phyloP scores from a whole-genome alignment of 2,113 vertebrate genomes.

The Scartelaos histophorus region DNA sequence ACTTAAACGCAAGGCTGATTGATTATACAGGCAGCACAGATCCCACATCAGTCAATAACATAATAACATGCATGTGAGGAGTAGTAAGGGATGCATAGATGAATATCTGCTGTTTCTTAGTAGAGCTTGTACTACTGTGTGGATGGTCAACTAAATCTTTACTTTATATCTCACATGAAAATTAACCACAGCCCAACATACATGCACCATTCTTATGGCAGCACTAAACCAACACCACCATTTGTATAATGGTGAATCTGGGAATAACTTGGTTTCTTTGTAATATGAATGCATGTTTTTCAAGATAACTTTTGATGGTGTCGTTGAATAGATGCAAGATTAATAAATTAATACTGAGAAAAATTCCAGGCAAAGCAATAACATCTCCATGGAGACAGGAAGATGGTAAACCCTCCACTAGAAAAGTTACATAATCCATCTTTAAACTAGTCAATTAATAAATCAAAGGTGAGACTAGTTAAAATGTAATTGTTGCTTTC shows the following conservation, averaged over 20 bases:
- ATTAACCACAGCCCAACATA: background rate
- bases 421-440: too few relatives aligned
- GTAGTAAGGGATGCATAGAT: constrained; percentile 2
- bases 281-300: too few relatives aligned
- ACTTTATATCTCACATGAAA: background rate
- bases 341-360: background rate
- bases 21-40: constrained; percentile 49
- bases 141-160: background rate
- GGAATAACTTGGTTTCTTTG: background rate
- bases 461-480: too few relatives aligned
- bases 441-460: background rate
- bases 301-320: too few relatives aligned
- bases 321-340: background rate
- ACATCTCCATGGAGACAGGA: background rate
- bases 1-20: constrained; percentile 59
- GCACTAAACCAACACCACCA: background rate
- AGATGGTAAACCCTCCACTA: too few relatives aligned
- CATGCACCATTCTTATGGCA: background rate
- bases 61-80: constrained; percentile 35
- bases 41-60: constrained; percentile 51
- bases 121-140: background rate
- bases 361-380: background rate
- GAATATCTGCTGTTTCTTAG: background rate
- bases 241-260: background rate
- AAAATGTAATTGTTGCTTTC: too few relatives aligned